Base-by-base conservation (phyloP, 2,797 vertebrate species). In the Sebastes vulpes region DNA sequence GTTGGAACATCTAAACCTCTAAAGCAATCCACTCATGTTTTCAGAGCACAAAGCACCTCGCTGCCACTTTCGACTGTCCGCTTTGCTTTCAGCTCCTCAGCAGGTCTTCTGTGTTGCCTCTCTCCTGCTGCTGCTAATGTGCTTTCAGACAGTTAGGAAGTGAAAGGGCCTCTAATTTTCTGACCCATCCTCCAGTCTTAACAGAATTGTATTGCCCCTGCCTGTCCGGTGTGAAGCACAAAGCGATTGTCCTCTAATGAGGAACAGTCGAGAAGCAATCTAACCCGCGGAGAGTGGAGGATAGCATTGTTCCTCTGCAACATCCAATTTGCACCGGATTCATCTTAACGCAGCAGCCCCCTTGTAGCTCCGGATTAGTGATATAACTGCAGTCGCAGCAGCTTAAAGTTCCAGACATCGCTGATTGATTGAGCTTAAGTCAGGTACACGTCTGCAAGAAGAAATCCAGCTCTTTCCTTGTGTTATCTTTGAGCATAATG, bases 261-360 rank as follows among this genome's bases (percentile, higher is more conserved):
- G 90, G 86, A 92, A 89, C 78, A 72, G 92, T 88, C 64, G 83
- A 91, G 81, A 93, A 72, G 90, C 90, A 93, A 95, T 95, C 90
- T 92, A 68, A 83, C 73, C 67, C 4, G 18, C 3, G 46, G 69
- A 88, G 71, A 88, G 70, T 20, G 10, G 29, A 10, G 29, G 56
- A 65, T 32, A 67, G 63, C 85, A 85, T 87, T 93, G 93, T 92
- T 88, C 83, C 66, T 57, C 75, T 80, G 87, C 84, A 86, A 80
- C 89, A 90, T 92, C 89, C 90, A 93, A 94, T 95, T 95, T 94
- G 87, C 77, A 63, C 73, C 31, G 60, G 87, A 87, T 93, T 91
- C 84, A 81, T 91, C 88, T 86, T 87, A 88, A 93, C 88, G 85
- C 81, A 71, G 73, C 69, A 48, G 77, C 65, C 38, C 88, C 35